Percentiles rank a stretch among this genome's conserved stretches.
Conservation (phyloP, 1,140 invertebrate genomes). For the Adoxophyes honmai region DNA sequence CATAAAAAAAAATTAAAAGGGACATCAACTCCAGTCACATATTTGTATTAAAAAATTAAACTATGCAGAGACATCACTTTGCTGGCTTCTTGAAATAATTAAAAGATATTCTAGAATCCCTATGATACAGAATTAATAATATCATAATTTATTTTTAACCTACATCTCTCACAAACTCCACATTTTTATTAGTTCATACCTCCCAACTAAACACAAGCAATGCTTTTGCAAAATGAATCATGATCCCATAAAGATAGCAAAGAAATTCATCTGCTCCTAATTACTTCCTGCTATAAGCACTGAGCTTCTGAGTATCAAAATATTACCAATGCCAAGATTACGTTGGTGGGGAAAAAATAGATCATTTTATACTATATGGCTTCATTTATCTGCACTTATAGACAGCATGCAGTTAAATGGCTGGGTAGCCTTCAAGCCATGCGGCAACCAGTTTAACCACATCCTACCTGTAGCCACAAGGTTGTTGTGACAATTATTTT, state of each 20-base stretch:
- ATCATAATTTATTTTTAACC: no score
- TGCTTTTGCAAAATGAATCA: not conserved
- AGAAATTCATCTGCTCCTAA: not conserved
- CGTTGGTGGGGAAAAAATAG: constrained; percentile 27
- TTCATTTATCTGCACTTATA: constrained; percentile 1
- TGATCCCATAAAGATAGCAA: not conserved
- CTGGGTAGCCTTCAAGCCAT: not conserved
- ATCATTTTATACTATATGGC: constrained; percentile 15
- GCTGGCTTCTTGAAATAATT: no score
- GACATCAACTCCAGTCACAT: no score
- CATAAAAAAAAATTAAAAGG: no score
- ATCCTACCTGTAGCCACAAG: not conserved
- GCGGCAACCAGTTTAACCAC: not conserved
- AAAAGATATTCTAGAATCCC: no score
- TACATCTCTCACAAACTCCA: no score
- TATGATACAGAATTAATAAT: no score
- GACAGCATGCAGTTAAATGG: not conserved
- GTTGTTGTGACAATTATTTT: not conserved
- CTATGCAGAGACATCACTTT: no score
- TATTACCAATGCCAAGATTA: constrained; percentile 29
- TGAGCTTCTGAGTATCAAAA: constrained; percentile 22
- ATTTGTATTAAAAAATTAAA: no score
- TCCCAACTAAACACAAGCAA: not conserved
- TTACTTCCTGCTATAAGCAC: not conserved
- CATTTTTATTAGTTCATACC: no score